Evolutionary conservation across 2,797 vertebrate species (phyloP), one percentile per base, ranked within the genome.

Genomic region (Muscicapa comitata): DNA sequence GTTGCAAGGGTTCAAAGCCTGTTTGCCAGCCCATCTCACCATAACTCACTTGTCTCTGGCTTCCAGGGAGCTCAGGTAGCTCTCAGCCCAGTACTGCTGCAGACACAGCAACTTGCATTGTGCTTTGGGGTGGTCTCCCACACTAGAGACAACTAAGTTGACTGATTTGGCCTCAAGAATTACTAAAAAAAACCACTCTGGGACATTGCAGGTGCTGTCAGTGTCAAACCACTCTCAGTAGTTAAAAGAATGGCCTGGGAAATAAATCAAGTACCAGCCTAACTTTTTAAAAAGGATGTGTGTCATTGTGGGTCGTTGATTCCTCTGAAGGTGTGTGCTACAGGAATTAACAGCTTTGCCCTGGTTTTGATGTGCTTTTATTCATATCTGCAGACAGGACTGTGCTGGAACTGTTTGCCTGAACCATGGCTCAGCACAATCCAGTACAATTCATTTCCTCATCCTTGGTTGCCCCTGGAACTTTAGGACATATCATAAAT

Each of bases 121-220:
- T 65, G 16, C 55, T 92, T 70, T 58, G 70, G 68, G 65, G 33
- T 58, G 31, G 6, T 42, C 33, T 61, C 38, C 8, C 13, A 13
- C 42, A 6, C 40, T 51, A 20, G 29, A 76, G 11, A 42, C 10
- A 11, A 19, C 42, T 31, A 50, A 48, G 37, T 19, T 2, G 2
- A 43, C 29, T 63, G 28, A n/a, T 54, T 63, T 71, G 47, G 9
- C 19, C 45, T 89, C 72, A 80, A 67, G 42, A 71, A 17, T 51
- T 73, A 7, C 9, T 23, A 58, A 55, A 86, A 61, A 28, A 12
- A 0, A 3, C 10, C 19, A 13, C 3, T 1, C 31, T 42, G 38
- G 37, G 48, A 42, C 20, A 12, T 14, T 87, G 61, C n/a, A 53
- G 62, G 19, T 63, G 17, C 28, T 90, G n/a, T 50, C 53, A 45